A percentile compares a stretch with the other conserved stretches of the same genome.
Conservation (phyloP, 2,113 vertebrate genomes). For the Butorides virescens region DNA sequence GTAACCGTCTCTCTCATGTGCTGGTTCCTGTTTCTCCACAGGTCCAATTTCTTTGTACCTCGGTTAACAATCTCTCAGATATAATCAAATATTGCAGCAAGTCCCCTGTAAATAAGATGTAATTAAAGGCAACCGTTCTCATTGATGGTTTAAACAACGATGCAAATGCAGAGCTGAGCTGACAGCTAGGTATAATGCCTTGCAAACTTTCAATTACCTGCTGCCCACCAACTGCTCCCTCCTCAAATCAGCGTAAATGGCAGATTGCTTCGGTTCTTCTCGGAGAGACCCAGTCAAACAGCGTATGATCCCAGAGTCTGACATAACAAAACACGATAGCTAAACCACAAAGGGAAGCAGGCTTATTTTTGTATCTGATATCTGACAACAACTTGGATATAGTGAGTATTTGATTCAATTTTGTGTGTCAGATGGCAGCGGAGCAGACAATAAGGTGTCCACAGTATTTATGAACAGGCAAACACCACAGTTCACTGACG, state of each 20-base stretch:
- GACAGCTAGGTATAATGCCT: not conserved
- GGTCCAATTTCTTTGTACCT: not conserved
- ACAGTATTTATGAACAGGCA: slow-evolving; percentile 40
- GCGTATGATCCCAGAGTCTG: not conserved
- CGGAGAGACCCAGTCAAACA: slow-evolving; percentile 17
- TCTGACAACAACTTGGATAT: slow-evolving; percentile 49
- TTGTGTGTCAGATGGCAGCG: slow-evolving; percentile 54
- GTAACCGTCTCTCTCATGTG: not conserved
- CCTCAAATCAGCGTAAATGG: slow-evolving; percentile 15
- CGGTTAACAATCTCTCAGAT: not conserved
- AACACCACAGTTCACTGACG: slow-evolving; percentile 32
- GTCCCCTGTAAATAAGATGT: not conserved
- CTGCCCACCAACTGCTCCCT: slow-evolving; percentile 8
- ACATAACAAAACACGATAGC: slow-evolving; percentile 46
- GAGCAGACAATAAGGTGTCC: slow-evolving; percentile 53
- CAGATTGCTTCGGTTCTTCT: not conserved
- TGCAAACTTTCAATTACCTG: slow-evolving; percentile 12
- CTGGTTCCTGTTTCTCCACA: not conserved
- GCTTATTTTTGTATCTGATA: slow-evolving; percentile 61
- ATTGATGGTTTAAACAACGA: slow-evolving; percentile 24
- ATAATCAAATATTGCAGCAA: slow-evolving; percentile 1
- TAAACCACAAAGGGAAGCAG: slow-evolving; percentile 35
- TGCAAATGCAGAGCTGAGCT: not conserved
- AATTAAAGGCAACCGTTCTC: slow-evolving; percentile 41
- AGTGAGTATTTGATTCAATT: slow-evolving; percentile 58